Conservation (phyloP, 2,888 invertebrate species). For the Kryphioiulus occultus region DNA sequence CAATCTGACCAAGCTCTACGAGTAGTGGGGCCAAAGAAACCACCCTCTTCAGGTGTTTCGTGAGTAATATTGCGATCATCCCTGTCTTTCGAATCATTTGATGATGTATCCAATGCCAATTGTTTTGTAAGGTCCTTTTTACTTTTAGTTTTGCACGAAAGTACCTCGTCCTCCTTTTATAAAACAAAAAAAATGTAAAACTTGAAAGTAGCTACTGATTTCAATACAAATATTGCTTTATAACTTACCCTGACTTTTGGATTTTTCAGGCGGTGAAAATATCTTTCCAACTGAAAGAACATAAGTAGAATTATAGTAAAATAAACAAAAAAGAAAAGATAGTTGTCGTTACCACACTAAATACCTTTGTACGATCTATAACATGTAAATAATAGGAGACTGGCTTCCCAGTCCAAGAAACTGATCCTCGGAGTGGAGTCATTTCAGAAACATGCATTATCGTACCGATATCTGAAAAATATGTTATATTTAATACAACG, state of each 20-base stretch:
- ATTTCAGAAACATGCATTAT: constrained; percentile 99
- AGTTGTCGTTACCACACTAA: not conserved
- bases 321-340: not conserved
- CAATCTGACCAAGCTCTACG: constrained; percentile 79
- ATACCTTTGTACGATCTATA: constrained; percentile 90
- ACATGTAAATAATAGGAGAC: constrained; percentile 98
- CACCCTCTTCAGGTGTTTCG: constrained; percentile 59
- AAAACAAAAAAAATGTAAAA: not conserved
- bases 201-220: not conserved
- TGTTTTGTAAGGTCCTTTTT: constrained; percentile 54
- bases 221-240: constrained; percentile 41
- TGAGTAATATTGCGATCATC: constrained; percentile 43
- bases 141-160: constrained; percentile 53
- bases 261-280: constrained; percentile 93
- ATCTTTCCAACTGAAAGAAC: constrained; percentile 73
- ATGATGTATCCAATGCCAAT: constrained; percentile 56
- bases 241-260: constrained; percentile 70
- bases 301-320: not conserved
- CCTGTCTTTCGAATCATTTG: constrained; percentile 56
- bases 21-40: constrained; percentile 72
- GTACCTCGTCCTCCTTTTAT: constrained; percentile 57
- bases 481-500: not conserved
- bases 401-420: constrained; percentile 99
- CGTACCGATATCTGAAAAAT: constrained; percentile 83
- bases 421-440: constrained; percentile 92